Conservation (phyloP, 2,888 invertebrate species). For the Epistrophella euchroma region DNA sequence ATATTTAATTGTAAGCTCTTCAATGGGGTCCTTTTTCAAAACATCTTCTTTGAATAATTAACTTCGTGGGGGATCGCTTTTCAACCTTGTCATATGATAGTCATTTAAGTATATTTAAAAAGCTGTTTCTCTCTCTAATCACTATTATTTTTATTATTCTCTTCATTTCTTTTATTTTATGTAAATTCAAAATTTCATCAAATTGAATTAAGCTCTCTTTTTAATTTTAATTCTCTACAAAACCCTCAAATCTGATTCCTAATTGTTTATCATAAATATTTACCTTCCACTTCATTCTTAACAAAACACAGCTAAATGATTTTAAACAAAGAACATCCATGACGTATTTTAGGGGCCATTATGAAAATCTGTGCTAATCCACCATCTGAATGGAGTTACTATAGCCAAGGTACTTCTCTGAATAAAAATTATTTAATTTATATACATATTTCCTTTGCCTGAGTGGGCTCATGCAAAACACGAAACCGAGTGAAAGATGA, state of each 20-base stretch:
- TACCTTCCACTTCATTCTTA: background rate
- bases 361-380: background rate
- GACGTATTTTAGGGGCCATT: background rate
- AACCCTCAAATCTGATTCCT: background rate
- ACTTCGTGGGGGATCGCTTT: background rate
- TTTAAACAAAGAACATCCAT: background rate
- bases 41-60: too few species aligned
- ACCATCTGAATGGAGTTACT: constrained; percentile 2
- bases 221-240: background rate
- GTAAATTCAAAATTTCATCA: constrained; percentile 1
- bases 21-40: too few species aligned
- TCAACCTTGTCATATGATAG: background rate
- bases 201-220: background rate
- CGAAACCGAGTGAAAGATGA: constrained; percentile 4
- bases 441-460: background rate
- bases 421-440: constrained; percentile 5
- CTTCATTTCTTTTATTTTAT: background rate
- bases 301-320: constrained; percentile 8
- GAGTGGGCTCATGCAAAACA: background rate
- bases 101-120: background rate
- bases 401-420: background rate
- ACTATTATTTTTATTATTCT: background rate
- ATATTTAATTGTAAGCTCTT: too few species aligned
- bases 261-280: constrained; percentile 1
- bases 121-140: background rate